phyloP scores from a whole-genome alignment of 2,113 vertebrate species.

The Chinchilla lanigera region DNA sequence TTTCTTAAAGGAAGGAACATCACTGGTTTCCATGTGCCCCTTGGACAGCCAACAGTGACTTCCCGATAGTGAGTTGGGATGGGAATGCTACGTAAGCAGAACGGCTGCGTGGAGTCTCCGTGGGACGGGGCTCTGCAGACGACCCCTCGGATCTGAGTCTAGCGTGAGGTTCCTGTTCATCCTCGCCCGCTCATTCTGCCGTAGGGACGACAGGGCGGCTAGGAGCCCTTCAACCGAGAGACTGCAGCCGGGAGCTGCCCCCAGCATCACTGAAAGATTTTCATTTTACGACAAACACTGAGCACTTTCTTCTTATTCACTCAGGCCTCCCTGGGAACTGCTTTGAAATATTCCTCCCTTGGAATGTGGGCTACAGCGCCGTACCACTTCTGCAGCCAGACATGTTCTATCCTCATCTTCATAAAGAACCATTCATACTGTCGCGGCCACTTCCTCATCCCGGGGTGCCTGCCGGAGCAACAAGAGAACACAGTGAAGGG shows the following conservation, averaged over 20 bases:
- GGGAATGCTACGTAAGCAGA: not conserved
- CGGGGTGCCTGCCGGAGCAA: slow-evolving; percentile 84
- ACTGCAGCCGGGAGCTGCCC: slow-evolving; percentile 40
- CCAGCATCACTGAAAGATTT: slow-evolving; percentile 37
- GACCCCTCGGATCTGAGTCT: slow-evolving; percentile 66
- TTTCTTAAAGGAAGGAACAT: slow-evolving; percentile 74
- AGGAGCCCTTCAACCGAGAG: slow-evolving; percentile 53
- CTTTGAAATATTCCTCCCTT: slow-evolving; percentile 89
- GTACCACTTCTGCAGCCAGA: slow-evolving; percentile 89
- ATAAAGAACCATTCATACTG: slow-evolving; percentile 90
- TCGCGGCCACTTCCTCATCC: slow-evolving; percentile 89
- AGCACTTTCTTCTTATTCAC: slow-evolving; percentile 38
- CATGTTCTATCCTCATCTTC: slow-evolving; percentile 88
- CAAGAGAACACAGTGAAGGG: not conserved
- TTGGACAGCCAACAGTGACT: slow-evolving; percentile 60
- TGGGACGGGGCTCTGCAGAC: slow-evolving; percentile 60
- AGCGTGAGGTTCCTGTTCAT: slow-evolving; percentile 61
- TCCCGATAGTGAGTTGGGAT: not conserved
- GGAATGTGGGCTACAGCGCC: slow-evolving; percentile 83
- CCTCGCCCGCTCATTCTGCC: slow-evolving; percentile 62
- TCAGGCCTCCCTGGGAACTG: slow-evolving; percentile 84
- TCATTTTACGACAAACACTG: slow-evolving; percentile 42
- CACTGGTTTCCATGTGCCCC: slow-evolving; percentile 66
- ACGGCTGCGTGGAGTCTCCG: slow-evolving; percentile 55
- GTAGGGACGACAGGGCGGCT: slow-evolving; percentile 35